Evolutionary conservation across 2,888 invertebrate genomes (phyloP), one percentile per base, ranked within the genome.

Genomic region (Thelaira solivaga): DNA sequence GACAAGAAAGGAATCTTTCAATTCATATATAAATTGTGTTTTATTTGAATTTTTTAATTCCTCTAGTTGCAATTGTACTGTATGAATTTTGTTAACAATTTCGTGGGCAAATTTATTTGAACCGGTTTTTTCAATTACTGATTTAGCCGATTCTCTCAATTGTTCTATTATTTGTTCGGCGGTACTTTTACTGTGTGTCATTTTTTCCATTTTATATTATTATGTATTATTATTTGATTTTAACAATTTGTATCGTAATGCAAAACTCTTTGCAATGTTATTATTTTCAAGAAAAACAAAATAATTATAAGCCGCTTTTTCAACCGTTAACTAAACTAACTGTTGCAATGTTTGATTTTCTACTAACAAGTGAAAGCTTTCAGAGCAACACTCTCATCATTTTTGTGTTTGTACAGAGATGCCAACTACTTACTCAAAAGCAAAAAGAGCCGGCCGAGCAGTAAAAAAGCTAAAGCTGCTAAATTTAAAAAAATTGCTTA

Each of bases 1-100:
- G 11, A 83, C 80, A 29, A 83, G 83, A 43, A 87, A 84, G 5
- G 85, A 84, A 11, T 82, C 82, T 75, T 83, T 84, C 84, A 88
- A 87, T 79, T 86, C 84, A 8, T 76, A 61, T 4, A 88, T 62
- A 41, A 87, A 88, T 43, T 83, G 45, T 2, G 76, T 80, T 20
- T 83, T 82, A 65, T 88, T 88, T 4, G 69, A 57, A 3, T 83
- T 75, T 1, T 85, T 82, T 4, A 88, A 80, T 0, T 84, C 81
- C 10, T 84, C 83, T 61, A 86, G 78, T 80, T 85, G 84, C 2
- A 51, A 20, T 57, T 87, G 86, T 10, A 87, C 72, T 0, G 80
- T 76, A 26, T 80, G 80, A 7, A 88, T 83, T 55, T 81, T 82
- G 4, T 80, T 55, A 7, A 86, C 59, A 2, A 87, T 75, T 79